Conservation (phyloP, 2,797 vertebrate genomes). For the Otolemur crassicaudatus region DNA sequence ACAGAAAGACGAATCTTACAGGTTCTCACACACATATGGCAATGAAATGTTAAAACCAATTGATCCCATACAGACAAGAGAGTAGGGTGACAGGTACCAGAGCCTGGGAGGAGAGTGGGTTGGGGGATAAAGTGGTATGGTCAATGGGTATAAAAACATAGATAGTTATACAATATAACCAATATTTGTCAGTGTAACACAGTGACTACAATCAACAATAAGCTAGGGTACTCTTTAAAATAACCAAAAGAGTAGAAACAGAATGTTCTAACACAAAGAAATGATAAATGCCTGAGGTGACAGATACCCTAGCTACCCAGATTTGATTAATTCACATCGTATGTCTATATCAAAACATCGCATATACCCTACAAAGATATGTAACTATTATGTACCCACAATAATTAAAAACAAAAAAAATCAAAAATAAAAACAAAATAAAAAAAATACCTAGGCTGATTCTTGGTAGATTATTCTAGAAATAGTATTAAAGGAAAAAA, state of each 20-base stretch:
- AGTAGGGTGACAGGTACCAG: not conserved
- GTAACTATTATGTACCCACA: not conserved
- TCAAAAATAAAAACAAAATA: not conserved
- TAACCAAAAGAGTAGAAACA: not conserved
- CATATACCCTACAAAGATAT: not conserved
- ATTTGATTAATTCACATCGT: not conserved
- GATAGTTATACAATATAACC: not conserved
- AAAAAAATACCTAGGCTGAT: not conserved
- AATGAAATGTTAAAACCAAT: not conserved
- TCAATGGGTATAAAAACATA: not conserved
- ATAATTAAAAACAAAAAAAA: not conserved
- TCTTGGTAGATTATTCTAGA: not conserved
- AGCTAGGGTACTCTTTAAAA: too few species aligned
- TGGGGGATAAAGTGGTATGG: not conserved
- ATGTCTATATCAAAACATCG: not conserved
- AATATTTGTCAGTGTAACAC: not conserved
- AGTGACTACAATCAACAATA: not conserved
- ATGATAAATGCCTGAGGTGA: not conserved
- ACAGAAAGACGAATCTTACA: not conserved
- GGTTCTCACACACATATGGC: not conserved
- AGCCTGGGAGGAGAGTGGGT: not conserved
- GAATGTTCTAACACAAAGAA: not conserved
- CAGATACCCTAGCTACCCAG: not conserved
- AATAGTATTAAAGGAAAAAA: constrained; percentile 35
- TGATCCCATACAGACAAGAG: not conserved